Base-by-base conservation (phyloP, 2,797 vertebrate species). In the Intellagama lesueurii region DNA sequence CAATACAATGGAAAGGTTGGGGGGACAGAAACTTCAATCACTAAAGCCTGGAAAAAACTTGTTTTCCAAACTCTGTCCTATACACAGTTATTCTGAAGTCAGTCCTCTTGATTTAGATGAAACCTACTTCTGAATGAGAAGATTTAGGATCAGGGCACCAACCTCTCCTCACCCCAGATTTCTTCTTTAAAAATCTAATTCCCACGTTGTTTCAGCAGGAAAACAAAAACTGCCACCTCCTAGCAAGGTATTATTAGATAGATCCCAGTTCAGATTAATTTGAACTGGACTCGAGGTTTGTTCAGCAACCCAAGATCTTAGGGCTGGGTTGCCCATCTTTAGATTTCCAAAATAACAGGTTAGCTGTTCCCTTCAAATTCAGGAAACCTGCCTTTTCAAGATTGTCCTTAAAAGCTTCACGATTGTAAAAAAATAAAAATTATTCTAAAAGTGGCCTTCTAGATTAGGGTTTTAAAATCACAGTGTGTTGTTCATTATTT, bases 321-420 rank as follows among this genome's bases (percentile, higher is more conserved):
- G 30, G 2, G 14, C 19, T 17, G 2, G 28, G 30, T 4, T 47
- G 14, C 26, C 52, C 32, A 24, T 7, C 52, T 7, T 11, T 7
- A 16, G 3, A 5, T 35, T 79, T 79, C 79, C 1, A 22, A 40
- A 68, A 68, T 40, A 56, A 30, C 0, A 77, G 26, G 47, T 9
- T 47, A 78, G 66, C 22, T 0, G 5, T n/a, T 32, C 14, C 73
- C 49, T 66, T 82, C 7, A 70, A 82, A 78, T 12, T 24, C 17
- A 70, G 72, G 64, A 28, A 84, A 11, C 12, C 28, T 32, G 68
- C 56, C 30, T 30, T 77, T 81, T 64, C 60, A 81, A 78, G 60
- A 90, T 90, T 78, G 84, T 87, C 72, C 66, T 35, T 66, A n/a
- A 69, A 84, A 40, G 24, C 32, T 75, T 81, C 69, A 5, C 52